Evolutionary conservation across 2,888 invertebrate genomes (phyloP).

Genomic region (Xestia rhomboidea): DNA sequence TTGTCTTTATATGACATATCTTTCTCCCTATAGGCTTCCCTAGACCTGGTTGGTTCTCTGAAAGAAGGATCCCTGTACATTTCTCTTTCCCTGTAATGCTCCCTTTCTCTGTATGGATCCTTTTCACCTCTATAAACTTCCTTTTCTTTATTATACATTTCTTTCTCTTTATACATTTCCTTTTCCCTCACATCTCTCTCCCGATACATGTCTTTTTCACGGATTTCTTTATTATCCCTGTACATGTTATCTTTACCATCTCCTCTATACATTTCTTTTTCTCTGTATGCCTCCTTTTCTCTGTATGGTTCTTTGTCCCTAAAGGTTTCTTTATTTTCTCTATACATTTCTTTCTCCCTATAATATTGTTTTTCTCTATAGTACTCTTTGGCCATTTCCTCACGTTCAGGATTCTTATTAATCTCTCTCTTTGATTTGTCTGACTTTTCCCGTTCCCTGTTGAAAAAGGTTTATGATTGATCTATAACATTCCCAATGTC

Average conservation of each 20-base stretch:
- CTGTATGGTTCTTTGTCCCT: conserved; percentile 81
- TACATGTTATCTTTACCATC: conserved; percentile 71
- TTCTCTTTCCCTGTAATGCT: conserved; percentile 83
- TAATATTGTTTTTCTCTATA: conserved; percentile 88
- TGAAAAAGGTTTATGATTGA: conserved; percentile 79
- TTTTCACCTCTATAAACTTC: conserved; percentile 76
- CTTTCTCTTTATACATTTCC: conserved; percentile 77
- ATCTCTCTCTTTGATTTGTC: conserved; percentile 86
- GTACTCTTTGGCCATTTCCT: conserved; percentile 87
- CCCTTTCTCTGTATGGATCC: conserved; percentile 86
- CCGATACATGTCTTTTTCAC: conserved; percentile 83
- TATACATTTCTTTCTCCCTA: conserved; percentile 78
- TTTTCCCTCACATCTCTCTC: conserved; percentile 83
- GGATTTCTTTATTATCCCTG: conserved; percentile 78
- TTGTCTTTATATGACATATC: conserved; percentile 72
- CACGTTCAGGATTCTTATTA: conserved; percentile 82
- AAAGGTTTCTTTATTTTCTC: conserved; percentile 80
- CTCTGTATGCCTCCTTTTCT: conserved; percentile 78
- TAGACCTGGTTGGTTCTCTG: conserved; percentile 77
- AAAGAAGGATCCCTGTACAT: conserved; percentile 79
- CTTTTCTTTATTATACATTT: conserved; percentile 68
- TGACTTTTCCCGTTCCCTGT: conserved; percentile 87
- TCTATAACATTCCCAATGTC: conserved; percentile 78
- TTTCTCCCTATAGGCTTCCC: conserved; percentile 82
- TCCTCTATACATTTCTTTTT: conserved; percentile 78